A percentile compares a stretch with the other conserved stretches of the same genome.
These are phyloP conservation scores for Phragmatobia fuliginosa DNA, from an alignment of 2,888 invertebrate genomes.

Conservation along the genomic window DNA sequence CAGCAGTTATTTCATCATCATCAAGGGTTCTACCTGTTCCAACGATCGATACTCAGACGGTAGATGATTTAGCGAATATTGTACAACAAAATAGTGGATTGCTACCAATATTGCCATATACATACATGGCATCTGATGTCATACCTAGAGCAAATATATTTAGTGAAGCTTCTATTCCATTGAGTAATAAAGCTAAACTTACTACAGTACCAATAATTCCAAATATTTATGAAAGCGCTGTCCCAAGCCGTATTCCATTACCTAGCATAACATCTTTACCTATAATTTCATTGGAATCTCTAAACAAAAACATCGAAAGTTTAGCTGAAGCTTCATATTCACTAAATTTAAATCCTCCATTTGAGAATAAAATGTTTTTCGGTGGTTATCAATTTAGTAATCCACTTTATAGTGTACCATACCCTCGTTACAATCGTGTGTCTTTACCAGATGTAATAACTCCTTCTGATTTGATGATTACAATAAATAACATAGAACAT, in stretches of 20 bases:
- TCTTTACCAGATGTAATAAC: constrained; percentile 12
- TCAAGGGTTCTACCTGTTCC: constrained; percentile 8
- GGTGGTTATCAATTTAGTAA: background rate
- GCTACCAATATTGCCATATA: background rate
- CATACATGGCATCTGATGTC: background rate
- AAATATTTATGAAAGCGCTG: background rate
- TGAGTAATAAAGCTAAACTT: background rate
- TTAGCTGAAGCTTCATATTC: background rate
- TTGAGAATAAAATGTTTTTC: background rate
- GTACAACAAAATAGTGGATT: background rate
- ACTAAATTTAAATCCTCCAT: background rate
- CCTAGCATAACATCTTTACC: background rate
- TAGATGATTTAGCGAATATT: background rate
- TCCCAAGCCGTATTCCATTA: background rate
- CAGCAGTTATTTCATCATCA: constrained; percentile 11
- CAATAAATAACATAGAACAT: background rate
- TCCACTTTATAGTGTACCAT: constrained; percentile 5
- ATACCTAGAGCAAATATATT: background rate
- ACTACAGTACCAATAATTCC: background rate
- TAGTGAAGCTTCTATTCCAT: background rate
- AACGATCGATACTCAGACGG: background rate
- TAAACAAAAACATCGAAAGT: background rate
- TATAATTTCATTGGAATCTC: background rate
- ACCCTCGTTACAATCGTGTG: constrained; percentile 6
- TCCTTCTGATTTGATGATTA: background rate